Evolutionary conservation across 2,888 invertebrate species (phyloP).

Genomic region (Lamellibrachia satsuma): DNA sequence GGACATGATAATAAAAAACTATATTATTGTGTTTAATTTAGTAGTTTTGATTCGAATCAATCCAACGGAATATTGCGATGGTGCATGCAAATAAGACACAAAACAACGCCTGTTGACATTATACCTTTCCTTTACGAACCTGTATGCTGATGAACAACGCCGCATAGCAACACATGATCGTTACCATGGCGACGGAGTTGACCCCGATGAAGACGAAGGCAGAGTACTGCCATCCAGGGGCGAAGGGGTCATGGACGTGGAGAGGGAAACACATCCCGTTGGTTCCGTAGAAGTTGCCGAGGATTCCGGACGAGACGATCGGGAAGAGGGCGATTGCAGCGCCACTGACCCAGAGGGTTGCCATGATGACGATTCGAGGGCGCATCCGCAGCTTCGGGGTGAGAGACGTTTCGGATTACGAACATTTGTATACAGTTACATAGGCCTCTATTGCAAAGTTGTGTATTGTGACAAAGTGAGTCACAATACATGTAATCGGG

Average conservation of each 20-base stretch:
- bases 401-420: neutral
- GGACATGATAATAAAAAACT: no score
- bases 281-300: constrained; percentile 71
- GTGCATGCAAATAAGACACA: no score
- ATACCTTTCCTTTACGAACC: constrained; percentile 60
- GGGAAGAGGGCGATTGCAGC: constrained; percentile 74
- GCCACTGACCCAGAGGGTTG: constrained; percentile 73
- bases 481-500: no score
- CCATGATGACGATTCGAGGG: constrained; percentile 61
- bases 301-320: constrained; percentile 66
- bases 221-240: constrained; percentile 78
- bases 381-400: neutral
- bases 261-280: constrained; percentile 76
- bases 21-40: no score
- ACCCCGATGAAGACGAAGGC: constrained; percentile 76
- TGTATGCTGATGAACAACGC: constrained; percentile 73
- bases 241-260: constrained; percentile 76
- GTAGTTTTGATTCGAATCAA: no score
- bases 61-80: no score
- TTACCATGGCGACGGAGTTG: constrained; percentile 66
- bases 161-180: constrained; percentile 69
- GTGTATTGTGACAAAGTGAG: no score
- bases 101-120: no score
- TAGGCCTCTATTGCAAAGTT: no score
- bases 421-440: no score